phyloP scores from a whole-genome alignment of 2,888 invertebrate genomes.

The Nomada fucata region DNA sequence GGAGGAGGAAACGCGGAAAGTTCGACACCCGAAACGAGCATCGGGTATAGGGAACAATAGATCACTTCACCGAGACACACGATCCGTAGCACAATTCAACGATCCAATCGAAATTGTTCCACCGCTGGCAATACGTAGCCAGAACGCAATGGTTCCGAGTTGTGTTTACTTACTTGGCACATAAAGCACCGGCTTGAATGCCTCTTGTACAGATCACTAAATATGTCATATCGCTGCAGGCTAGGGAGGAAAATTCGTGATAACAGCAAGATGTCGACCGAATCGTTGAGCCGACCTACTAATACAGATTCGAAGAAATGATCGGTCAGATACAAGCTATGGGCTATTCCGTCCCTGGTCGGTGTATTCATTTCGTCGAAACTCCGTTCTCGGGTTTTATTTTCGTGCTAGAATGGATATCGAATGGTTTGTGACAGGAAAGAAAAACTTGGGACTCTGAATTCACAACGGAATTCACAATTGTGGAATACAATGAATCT shows the following conservation, averaged over 20 bases:
- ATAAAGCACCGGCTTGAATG: constrained; percentile 50
- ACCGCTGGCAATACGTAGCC: constrained; percentile 52
- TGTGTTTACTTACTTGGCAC: constrained; percentile 63
- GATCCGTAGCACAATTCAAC: constrained; percentile 63
- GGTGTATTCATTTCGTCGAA: no score
- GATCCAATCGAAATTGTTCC: constrained; percentile 71
- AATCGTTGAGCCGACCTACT: no score
- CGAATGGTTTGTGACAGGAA: no score
- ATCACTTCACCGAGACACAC: constrained; percentile 72
- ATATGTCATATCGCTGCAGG: constrained; percentile 5
- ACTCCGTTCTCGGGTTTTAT: no score
- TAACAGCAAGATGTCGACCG: neutral
- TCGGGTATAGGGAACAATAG: constrained; percentile 69
- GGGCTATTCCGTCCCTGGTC: no score
- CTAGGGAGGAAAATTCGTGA: constrained; percentile 11
- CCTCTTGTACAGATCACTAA: constrained; percentile 25
- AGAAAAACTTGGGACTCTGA: no score
- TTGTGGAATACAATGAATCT: no score
- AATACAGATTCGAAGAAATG: neutral
- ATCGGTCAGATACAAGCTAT: neutral
- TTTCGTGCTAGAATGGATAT: no score
- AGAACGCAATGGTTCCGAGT: constrained; percentile 24
- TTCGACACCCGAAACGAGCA: constrained; percentile 58
- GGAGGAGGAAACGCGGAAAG: constrained; percentile 50
- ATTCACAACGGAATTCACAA: no score